These are phyloP conservation scores for Trachythela sp. DNA, from an alignment of 64 coral and sea anemone genomes.

Conservation along the genomic window DNA sequence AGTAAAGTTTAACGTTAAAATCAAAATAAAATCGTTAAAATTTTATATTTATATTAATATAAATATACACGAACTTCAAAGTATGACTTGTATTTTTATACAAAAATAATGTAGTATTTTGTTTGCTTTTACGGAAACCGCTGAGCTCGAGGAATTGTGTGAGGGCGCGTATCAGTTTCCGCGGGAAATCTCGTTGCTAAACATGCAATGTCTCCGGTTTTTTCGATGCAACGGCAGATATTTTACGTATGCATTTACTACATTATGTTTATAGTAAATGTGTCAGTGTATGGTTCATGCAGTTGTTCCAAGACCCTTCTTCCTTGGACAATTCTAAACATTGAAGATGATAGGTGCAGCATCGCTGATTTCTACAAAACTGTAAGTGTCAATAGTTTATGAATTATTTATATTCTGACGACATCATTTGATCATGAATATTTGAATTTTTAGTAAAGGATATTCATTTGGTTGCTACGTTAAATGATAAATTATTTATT, in stretches of 20 bases:
- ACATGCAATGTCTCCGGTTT: neutral
- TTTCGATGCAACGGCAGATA: too few species aligned
- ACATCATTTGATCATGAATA: neutral
- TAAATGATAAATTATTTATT: too few species aligned
- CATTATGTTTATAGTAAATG: neutral
- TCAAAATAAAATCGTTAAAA: too few species aligned
- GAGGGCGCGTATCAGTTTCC: neutral
- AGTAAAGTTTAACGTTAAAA: too few species aligned
- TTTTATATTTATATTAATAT: too few species aligned
- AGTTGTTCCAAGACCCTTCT: neutral
- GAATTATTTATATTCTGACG: too few species aligned
- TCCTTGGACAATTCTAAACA: neutral
- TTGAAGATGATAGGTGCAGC: neutral
- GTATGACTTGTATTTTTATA: neutral
- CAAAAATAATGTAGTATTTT: too few species aligned
- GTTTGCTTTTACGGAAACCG: too few species aligned
- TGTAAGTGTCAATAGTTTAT: too few species aligned
- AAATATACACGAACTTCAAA: neutral
- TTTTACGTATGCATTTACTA: too few species aligned
- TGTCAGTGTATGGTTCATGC: neutral
- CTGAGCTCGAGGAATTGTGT: neutral
- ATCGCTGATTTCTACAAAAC: neutral
- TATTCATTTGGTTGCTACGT: too few species aligned
- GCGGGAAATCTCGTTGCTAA: too few species aligned
- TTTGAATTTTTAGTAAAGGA: neutral